Evolutionary conservation across 2,888 invertebrate species (phyloP).

Genomic region (Papilio demoleus): DNA sequence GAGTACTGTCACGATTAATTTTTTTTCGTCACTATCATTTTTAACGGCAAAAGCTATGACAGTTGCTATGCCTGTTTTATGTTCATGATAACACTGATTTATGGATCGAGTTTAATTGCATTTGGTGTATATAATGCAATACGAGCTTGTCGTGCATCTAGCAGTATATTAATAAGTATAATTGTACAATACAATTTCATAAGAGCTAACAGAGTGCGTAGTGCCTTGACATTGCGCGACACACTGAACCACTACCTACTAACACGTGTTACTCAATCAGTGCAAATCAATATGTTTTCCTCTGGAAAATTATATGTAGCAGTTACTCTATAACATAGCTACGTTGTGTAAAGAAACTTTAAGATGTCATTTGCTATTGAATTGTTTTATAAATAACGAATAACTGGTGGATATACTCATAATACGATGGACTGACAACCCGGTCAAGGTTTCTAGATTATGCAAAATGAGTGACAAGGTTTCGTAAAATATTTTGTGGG

Average conservation of each 20-base stretch:
- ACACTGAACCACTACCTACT: conserved; percentile 63
- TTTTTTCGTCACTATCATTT: too few species aligned
- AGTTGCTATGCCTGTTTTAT: conserved; percentile 30
- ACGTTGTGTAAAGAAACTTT: neutral
- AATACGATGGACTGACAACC: neutral
- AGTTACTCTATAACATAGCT: neutral
- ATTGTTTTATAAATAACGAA: conserved; percentile 1
- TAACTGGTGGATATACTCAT: neutral
- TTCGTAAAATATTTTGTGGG: neutral
- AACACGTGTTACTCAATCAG: conserved; percentile 76
- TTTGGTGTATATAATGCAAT: conserved; percentile 30
- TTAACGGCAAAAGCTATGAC: neutral
- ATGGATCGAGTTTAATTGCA: conserved; percentile 33
- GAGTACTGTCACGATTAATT: too few species aligned
- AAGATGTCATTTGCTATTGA: neutral
- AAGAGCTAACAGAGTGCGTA: conserved; percentile 55
- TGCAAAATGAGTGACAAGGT: neutral
- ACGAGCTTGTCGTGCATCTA: conserved; percentile 43
- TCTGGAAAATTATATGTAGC: neutral
- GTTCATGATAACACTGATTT: conserved; percentile 32
- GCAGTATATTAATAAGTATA: conserved; percentile 69
- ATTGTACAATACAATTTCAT: conserved; percentile 76
- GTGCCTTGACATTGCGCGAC: conserved; percentile 80
- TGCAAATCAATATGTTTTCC: conserved; percentile 43
- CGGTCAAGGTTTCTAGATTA: neutral